Base-by-base conservation (phyloP, 2,113 vertebrate species). In the Ovibos moschatus region DNA sequence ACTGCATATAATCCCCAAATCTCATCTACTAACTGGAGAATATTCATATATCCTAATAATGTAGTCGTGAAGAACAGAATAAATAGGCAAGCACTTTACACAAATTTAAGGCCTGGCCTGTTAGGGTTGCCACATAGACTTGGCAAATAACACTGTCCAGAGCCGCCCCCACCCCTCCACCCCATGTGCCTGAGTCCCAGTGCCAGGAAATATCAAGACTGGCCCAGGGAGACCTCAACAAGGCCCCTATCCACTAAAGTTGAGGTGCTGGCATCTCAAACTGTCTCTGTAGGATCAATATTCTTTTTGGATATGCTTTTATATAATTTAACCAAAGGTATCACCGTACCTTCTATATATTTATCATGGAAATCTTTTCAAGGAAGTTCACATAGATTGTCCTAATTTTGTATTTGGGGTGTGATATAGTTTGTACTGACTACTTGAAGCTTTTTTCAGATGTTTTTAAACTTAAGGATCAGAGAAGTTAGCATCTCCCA, bases 101-200 rank as follows among this genome's bases (percentile, higher is more conserved):
- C 33, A 91, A 62, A 91, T 40, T 51, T 64, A 82, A 91, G 45
- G 11, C 45, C 81, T 82, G 33, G 16, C 57, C 62, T 91, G 45
- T 60, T 23, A 14, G 36, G 53, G n/a, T 10, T 40, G 25, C 16
- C 89, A 51, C 45, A 51, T 6, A 58, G 71, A 90, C 28, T n/a
- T 57, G 67, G 16, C 33, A 64, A 91, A 60, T 53, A 82, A 91
- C 89, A 91, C 78, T 64, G 16, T 64, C 58, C 57, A 51, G 55
- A 57, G 55, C 55, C 23, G 1, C 23, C 55, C 23, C 3, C 23
- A 0, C 55, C 57, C 11, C 1, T 12, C 36, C 3, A 25, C 40
- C 23, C 40, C 71, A 76, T 25, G 6, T 4, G 4, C 4, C 47
- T 9, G 16, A 58, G 57, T 36, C 45, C n/a, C 16, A 40, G 28